Evolutionary conservation across 2,797 vertebrate genomes (phyloP).

Genomic region (Sylvilagus floridanus): DNA sequence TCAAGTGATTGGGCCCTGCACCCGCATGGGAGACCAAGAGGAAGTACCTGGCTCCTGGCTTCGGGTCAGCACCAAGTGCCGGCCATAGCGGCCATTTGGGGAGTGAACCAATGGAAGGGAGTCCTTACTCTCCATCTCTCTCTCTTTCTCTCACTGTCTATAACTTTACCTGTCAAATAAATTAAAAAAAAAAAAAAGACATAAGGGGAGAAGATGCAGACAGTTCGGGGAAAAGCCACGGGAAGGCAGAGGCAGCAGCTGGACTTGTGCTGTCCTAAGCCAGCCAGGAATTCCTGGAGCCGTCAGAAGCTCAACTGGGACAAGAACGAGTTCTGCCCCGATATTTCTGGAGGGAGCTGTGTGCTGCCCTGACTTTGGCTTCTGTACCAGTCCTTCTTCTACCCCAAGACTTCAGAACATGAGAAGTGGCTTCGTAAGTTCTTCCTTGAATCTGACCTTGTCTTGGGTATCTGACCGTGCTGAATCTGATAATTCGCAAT

Average conservation of each 20-base stretch:
- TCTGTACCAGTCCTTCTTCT: background rate
- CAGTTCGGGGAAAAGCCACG: background rate
- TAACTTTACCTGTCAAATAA: no score
- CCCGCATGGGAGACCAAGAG: no score
- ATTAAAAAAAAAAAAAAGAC: background rate
- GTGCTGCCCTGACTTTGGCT: no score
- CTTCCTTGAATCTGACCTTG: background rate
- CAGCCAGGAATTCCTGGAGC: background rate
- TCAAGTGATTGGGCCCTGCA: no score
- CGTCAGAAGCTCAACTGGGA: background rate
- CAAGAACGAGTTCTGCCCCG: no score
- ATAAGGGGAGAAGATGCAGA: background rate
- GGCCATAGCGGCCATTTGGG: no score
- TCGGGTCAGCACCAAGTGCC: no score
- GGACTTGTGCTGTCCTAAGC: background rate
- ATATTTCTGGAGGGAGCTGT: no score
- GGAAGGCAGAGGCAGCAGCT: background rate
- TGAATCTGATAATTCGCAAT: background rate
- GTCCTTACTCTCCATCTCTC: no score
- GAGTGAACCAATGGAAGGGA: no score
- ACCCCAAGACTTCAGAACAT: background rate
- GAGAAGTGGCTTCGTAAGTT: background rate
- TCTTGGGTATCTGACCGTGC: background rate
- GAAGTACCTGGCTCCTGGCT: no score
- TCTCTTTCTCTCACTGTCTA: no score